Base-by-base conservation (phyloP, 1,140 invertebrate genomes). In the Hestina assimilis region DNA sequence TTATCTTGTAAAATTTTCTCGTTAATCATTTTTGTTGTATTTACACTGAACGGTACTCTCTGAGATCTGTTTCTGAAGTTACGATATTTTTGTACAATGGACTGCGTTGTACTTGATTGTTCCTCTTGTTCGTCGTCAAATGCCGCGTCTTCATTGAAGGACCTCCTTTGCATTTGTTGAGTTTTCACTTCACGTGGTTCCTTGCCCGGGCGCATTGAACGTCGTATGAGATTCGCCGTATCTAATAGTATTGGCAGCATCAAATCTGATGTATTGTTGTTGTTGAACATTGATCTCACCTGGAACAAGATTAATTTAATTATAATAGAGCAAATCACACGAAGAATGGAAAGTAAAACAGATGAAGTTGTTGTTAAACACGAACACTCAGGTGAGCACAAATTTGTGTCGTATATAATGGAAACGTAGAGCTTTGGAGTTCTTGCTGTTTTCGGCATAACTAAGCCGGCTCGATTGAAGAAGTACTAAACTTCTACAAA, bases 241-340 rank as follows among this genome's bases (percentile, higher is more conserved):
- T 93, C 92, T 55, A 89, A 86, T 42, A 91, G 89, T 54, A 93
- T 92, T 15, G 92, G 92, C 28, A 93, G 66, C 78, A 92, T 86
- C 1, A 93, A 77, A 14, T 92, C 90, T 26, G 91, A 83, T 8
- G 87, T 90, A 23, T 75, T 80, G 41, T 90, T 89, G 55, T 90
- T 89, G 46, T 87, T 89, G 66, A 92, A 90, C 79, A 91, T 89
- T 60, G 89, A 89, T 70, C 84, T 89, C 38, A 92, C 87, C 89
- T 92, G 80, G 21, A 90, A 89, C 26, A 19, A 50, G 29, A 47
- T 28, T 42, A n/a, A n/a, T n/a, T n/a, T n/a, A n/a, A n/a, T n/a
- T n/a, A n/a, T n/a, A n/a, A n/a, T n/a, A n/a, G n/a, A n/a, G n/a
- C n/a, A n/a, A n/a, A n/a, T n/a, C n/a, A n/a, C n/a, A n/a, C n/a